phyloP scores from a whole-genome alignment of 2,888 invertebrate genomes.

The Cheilosia vernalis region DNA sequence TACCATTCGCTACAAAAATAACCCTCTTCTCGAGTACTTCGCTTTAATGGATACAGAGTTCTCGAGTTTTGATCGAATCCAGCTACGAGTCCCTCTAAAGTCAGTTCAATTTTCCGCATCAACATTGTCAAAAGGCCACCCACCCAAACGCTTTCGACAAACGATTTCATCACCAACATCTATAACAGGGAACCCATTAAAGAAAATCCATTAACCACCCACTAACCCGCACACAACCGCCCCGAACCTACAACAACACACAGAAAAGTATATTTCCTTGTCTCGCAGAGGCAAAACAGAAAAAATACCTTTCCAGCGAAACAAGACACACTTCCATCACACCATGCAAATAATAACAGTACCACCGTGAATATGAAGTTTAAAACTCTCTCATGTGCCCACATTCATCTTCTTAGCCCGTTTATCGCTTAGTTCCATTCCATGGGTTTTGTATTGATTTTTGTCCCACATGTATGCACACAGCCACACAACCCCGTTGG shows the following conservation, averaged over 20 bases:
- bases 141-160: constrained; percentile 5
- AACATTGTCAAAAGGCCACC: constrained; percentile 22
- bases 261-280: constrained; percentile 16
- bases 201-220: constrained; percentile 33
- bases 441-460: constrained; percentile 53
- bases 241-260: not conserved
- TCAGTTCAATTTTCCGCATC: not conserved
- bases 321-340: constrained; percentile 8
- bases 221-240: not conserved
- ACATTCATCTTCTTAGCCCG: constrained; percentile 54
- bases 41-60: not conserved
- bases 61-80: not conserved
- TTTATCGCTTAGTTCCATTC: constrained; percentile 56
- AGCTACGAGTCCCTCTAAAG: not conserved
- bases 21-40: not conserved
- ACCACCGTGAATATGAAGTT: constrained; percentile 60
- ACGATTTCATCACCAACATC: constrained; percentile 28
- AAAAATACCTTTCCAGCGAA: constrained; percentile 13
- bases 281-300: not conserved
- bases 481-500: not conserved
- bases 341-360: constrained; percentile 47
- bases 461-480: not conserved
- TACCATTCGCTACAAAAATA: not conserved
- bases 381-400: constrained; percentile 32
- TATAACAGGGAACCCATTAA: constrained; percentile 13